These are phyloP conservation scores for Rhinogobius similis DNA, from an alignment of 2,113 vertebrate genomes.

Conservation along the genomic window DNA sequence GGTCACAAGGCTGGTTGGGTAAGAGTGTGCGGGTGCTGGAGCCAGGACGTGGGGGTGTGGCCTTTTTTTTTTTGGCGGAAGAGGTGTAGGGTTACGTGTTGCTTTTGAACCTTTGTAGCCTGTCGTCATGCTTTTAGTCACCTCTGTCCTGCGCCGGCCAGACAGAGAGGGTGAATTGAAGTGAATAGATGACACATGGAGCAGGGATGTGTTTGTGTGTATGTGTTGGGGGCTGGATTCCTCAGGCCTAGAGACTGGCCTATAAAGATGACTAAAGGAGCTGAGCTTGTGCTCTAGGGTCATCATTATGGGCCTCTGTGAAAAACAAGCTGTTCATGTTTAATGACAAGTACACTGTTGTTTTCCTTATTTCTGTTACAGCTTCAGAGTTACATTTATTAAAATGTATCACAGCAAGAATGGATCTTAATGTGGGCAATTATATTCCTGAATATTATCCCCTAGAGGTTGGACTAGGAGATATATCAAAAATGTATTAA, in stretches of 20 bases:
- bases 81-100: constrained; percentile 72
- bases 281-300: not conserved
- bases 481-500: no score
- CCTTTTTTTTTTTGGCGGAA: constrained; percentile 77
- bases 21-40: constrained; percentile 49
- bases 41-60: constrained; percentile 72
- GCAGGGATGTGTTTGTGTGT: not conserved
- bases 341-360: not conserved
- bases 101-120: constrained; percentile 56
- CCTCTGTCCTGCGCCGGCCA: constrained; percentile 23
- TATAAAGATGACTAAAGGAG: not conserved
- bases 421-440: not conserved
- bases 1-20: constrained; percentile 75
- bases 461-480: no score
- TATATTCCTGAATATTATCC: not conserved
- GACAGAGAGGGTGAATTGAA: constrained; percentile 29
- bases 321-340: not conserved
- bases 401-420: not conserved
- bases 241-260: constrained; percentile 5
- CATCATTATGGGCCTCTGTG: not conserved
- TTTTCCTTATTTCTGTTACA: not conserved
- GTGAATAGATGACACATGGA: not conserved
- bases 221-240: not conserved
- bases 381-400: not conserved
- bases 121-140: constrained; percentile 55